Conservation (phyloP, 2,888 invertebrate genomes). For the Monopis laevigella region DNA sequence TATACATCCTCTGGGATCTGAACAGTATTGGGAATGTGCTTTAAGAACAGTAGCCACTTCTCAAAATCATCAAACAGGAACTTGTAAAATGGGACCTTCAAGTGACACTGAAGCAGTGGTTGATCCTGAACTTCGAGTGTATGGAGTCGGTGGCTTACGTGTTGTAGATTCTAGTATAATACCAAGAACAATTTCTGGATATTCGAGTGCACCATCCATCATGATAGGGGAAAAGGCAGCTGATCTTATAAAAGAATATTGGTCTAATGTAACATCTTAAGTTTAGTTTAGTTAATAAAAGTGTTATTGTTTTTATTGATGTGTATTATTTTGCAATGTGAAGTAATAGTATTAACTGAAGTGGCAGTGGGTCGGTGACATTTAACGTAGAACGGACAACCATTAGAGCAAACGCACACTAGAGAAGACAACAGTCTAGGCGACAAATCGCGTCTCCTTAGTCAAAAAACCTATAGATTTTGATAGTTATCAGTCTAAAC, state of each 20-base stretch:
- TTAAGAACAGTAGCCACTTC: constrained; percentile 64
- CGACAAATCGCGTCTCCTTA: no score
- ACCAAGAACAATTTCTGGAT: constrained; percentile 70
- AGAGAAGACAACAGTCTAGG: no score
- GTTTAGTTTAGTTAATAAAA: background rate
- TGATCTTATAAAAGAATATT: constrained; percentile 70
- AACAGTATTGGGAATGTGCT: constrained; percentile 77
- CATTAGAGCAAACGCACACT: no score
- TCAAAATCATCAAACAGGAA: constrained; percentile 70
- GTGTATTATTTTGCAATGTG: background rate
- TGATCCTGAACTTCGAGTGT: constrained; percentile 70
- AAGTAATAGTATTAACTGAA: no score
- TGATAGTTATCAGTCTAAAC: no score
- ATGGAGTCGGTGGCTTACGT: constrained; percentile 69
- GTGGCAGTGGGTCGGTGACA: no score
- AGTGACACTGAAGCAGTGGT: constrained; percentile 72
- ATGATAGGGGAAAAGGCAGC: constrained; percentile 81
- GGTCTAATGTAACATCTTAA: constrained; percentile 38
- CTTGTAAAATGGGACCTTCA: constrained; percentile 77
- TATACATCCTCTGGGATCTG: constrained; percentile 55
- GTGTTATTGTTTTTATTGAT: background rate
- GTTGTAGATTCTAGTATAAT: constrained; percentile 77
- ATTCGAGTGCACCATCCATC: constrained; percentile 72
- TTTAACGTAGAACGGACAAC: no score
- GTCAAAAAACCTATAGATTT: no score